A percentile compares a stretch with the other conserved stretches of the same genome.
Evolutionary conservation across 2,888 invertebrate genomes (phyloP).

Genomic region (Melitaea athalia): DNA sequence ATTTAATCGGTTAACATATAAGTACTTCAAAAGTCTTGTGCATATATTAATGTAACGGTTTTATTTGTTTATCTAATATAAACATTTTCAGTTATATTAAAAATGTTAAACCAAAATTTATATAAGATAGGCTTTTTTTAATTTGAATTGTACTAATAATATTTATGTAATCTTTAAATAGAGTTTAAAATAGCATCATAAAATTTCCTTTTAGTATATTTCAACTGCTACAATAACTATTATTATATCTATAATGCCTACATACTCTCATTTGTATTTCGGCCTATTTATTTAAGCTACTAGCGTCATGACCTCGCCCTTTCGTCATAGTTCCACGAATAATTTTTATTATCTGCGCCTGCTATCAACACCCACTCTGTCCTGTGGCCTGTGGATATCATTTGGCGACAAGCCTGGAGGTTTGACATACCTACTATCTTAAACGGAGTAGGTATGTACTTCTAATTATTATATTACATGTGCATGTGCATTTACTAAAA

Average conservation of each 20-base stretch:
- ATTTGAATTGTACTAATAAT: too few relatives aligned
- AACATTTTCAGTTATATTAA: too few relatives aligned
- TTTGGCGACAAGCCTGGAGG: constrained; percentile 31
- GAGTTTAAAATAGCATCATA: background rate
- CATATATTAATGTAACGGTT: too few relatives aligned
- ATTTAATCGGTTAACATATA: too few relatives aligned
- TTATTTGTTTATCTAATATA: too few relatives aligned
- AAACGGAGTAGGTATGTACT: background rate
- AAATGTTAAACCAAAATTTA: too few relatives aligned
- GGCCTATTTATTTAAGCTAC: constrained; percentile 15
- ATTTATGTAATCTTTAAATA: too few relatives aligned
- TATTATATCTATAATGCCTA: background rate
- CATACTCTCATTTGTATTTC: constrained; percentile 17
- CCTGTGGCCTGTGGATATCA: constrained; percentile 36
- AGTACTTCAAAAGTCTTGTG: too few relatives aligned
- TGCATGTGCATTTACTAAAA: too few relatives aligned
- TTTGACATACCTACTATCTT: constrained; percentile 12
- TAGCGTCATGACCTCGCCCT: constrained; percentile 36
- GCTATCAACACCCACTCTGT: constrained; percentile 50
- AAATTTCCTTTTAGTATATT: background rate
- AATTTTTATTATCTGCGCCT: constrained; percentile 39
- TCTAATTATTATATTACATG: background rate
- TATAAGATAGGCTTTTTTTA: too few relatives aligned
- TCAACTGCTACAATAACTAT: background rate
- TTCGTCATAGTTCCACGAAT: constrained; percentile 36